Evolutionary conservation across 2,888 invertebrate genomes (phyloP).

Genomic region (Melanophora roralis): DNA sequence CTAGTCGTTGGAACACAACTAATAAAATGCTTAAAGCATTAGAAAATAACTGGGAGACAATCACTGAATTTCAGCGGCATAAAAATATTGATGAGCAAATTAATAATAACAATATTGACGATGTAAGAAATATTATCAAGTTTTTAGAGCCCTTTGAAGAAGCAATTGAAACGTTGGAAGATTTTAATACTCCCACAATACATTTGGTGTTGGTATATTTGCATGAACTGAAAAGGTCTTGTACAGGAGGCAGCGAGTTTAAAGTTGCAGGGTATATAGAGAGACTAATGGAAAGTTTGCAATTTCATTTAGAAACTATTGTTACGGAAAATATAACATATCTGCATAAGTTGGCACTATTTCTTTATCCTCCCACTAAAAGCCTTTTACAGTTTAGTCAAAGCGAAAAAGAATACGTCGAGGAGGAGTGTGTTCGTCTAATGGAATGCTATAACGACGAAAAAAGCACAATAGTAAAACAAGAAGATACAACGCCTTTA

Average conservation of each 20-base stretch:
- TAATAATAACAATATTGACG: not conserved
- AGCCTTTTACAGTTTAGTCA: constrained; percentile 5
- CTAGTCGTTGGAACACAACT: not conserved
- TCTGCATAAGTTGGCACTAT: constrained; percentile 15
- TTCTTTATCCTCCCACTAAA: constrained; percentile 25
- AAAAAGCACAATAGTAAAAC: not conserved
- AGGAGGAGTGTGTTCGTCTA: not conserved
- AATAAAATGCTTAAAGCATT: not conserved
- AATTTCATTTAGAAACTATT: not conserved
- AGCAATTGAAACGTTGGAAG: constrained; percentile 3
- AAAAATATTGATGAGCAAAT: not conserved
- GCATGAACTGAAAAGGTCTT: constrained; percentile 1
- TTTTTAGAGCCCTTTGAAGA: constrained; percentile 4
- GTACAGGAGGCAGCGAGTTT: not conserved
- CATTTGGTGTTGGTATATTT: constrained; percentile 21
- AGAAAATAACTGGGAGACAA: not conserved
- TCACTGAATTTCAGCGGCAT: not conserved
- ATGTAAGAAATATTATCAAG: not conserved
- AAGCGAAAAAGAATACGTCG: not conserved
- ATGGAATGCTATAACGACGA: not conserved
- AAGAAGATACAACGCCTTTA: not conserved
- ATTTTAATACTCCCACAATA: not conserved
- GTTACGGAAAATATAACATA: not conserved
- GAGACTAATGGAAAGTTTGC: not conserved
- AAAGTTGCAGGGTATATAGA: not conserved